Evolutionary conservation across 2,113 vertebrate species (phyloP), one percentile per base, ranked within the genome.

Genomic region (Macheiramphus alcinus): DNA sequence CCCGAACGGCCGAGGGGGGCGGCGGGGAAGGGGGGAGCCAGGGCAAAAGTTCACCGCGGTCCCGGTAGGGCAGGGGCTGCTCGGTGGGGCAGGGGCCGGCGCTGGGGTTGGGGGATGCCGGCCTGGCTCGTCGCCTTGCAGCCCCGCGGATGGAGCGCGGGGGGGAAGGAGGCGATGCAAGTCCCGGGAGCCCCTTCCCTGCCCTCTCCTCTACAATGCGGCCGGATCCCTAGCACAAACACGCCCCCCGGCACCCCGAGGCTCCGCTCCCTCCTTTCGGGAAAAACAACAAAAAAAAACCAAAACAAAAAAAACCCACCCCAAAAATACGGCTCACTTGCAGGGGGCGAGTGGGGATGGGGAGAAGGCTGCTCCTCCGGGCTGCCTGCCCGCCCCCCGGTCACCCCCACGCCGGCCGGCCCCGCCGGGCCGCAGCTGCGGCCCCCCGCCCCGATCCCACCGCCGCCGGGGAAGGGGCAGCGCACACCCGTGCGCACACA

Each of bases 1-100:
- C 65, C 85, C 76, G 63, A 90, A 27, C 56, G 75, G 86, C 61
- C 38, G 52, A 66, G 79, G 66, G 73, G 90, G 89, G 50, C 83
- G 92, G 32, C 61, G 71, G 63, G 65, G 29, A 72, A 42, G 56
- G 74, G 88, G 88, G 86, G 86, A 78, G 67, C 53, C 83, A 22
- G 94, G 96, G 93, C 97, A 95, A 97, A 97, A 97, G 97, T 96
- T 96, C 97, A 96, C 38, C 42, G 80, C 36, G 80, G 75, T 75
- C 88, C 75, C 40, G n/a, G 50, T 29, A 48, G 82, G 66, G 78
- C 61, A 68, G 66, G 86, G 89, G 91, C 80, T 93, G 91, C 86
- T 83, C 48, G 25, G 53, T 85, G 86, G 91, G 88, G 85, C 72
- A 58, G 78, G 67, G 92, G 85, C 63, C 29, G 83, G 71, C 66